Evolutionary conservation across 2,113 vertebrate species (phyloP).

Genomic region (Vireo altiloquus): DNA sequence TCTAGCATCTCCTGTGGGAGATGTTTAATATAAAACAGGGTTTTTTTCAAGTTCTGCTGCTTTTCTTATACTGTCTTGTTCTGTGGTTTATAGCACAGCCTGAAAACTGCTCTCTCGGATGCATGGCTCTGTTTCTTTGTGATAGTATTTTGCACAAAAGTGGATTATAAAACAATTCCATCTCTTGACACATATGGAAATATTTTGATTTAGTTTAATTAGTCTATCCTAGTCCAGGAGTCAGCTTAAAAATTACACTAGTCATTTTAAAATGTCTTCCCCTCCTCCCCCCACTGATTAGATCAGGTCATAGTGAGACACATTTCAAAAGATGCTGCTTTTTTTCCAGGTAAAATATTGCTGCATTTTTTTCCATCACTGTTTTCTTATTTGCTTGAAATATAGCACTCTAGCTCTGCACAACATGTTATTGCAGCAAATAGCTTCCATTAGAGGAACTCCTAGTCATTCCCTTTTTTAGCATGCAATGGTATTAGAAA

Average conservation of each 20-base stretch:
- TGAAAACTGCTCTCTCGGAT: accelerated
- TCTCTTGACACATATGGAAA: background rate
- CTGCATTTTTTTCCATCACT: slow-evolving; percentile 11
- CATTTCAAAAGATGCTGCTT: background rate
- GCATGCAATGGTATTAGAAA: slow-evolving; percentile 47
- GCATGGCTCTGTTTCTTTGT: accelerated
- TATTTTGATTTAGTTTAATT: background rate
- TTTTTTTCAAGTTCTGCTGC: background rate
- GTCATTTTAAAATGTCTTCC: background rate
- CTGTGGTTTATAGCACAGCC: background rate
- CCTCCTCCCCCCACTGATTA: background rate
- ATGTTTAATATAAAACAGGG: background rate
- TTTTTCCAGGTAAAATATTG: background rate
- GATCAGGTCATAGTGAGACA: background rate
- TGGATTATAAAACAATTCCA: background rate
- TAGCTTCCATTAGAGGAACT: slow-evolving; percentile 68
- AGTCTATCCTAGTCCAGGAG: background rate
- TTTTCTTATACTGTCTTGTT: background rate
- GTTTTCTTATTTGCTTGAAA: slow-evolving; percentile 46
- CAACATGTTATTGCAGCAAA: slow-evolving; percentile 68
- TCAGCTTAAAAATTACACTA: background rate
- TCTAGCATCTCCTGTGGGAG: background rate
- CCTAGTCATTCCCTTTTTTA: slow-evolving; percentile 58
- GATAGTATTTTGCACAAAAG: background rate
- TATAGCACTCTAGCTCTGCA: slow-evolving; percentile 34